Base-by-base conservation (phyloP, 2,888 invertebrate genomes). In the Patella ulyssiponensis region DNA sequence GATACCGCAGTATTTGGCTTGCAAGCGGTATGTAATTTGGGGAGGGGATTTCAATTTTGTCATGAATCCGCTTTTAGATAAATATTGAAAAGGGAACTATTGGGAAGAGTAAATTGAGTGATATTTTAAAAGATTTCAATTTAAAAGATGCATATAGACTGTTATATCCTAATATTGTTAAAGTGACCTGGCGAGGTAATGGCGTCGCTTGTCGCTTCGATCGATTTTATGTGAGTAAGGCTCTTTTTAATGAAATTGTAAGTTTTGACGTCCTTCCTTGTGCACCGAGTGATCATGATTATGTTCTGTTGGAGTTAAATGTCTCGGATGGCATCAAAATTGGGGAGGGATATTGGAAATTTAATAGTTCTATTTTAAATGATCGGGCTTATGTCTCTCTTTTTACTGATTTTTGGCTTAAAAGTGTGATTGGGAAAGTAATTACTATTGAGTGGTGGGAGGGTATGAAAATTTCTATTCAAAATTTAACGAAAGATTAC, bases 311-410 rank as follows among this genome's bases (percentile, higher is more conserved):
- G 20, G 23, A 20, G 12, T 23, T 64, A 11, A 64, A 64, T 11
- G 23, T 64, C 23, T 15, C 17, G 17, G 64, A n/a, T 15, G n/a
- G 7, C 23, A 64, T 64, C 64, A n/a, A 20, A 64, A 64, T 17
- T 64, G 64, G 64, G 5, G 44, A 44, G 44, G 44, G 9, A 5
- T 64, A 64, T 64, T 64, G 64, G 64, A 15, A 64, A n/a, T 64
- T 64, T 20, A 64, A 64, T 64, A 64, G 23, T 4, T 64, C 64
- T 64, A 17, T 64, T 64, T 15, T 64, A n/a, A 23, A 64, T 17
- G 64, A 64, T 23, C 64, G 64, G 23, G 64, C 64, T 20, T 69
- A 52, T 27, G 69, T 72, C 64, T 64, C 64, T 64, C 51, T 73
- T 71, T 64, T 33, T 64, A 64, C 23, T 23, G 33, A 4, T 14